Conservation (phyloP, 2,113 vertebrate genomes). For the Meriones unguiculatus region DNA sequence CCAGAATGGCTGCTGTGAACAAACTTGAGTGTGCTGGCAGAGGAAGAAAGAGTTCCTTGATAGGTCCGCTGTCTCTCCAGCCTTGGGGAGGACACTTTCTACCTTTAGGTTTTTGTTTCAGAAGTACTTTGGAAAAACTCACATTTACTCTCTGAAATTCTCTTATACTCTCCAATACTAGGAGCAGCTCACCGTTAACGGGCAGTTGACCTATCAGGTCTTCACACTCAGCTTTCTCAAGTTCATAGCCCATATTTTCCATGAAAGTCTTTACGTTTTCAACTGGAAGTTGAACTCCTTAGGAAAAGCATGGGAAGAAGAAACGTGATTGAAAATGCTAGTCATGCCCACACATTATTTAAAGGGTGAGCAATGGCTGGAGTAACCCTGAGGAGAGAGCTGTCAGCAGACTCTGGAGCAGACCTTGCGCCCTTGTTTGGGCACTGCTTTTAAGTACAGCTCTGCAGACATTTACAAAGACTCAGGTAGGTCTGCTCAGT, state of each 20-base stretch:
- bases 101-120: not conserved
- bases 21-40: not conserved
- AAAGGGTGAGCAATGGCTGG: not conserved
- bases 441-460: not conserved
- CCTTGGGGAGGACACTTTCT: not conserved
- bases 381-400: not conserved
- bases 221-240: slow-evolving; percentile 33
- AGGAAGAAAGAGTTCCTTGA: not conserved
- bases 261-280: slow-evolving; percentile 11
- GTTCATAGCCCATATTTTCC: not conserved
- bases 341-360: not conserved
- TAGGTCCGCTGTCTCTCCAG: not conserved
- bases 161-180: not conserved
- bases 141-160: slow-evolving; percentile 43
- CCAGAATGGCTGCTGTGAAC: not conserved
- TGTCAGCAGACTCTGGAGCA: not conserved
- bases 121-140: not conserved
- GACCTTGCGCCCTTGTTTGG: not conserved
- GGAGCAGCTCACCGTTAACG: slow-evolving; percentile 30
- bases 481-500: not conserved
- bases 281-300: slow-evolving; percentile 15
- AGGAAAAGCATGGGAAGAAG: not conserved
- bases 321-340: not conserved
- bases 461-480: not conserved
- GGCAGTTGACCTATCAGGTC: slow-evolving; percentile 36